Evolutionary conservation across 2,888 invertebrate genomes (phyloP).

Genomic region (Poecilobothrus nobilitatus): DNA sequence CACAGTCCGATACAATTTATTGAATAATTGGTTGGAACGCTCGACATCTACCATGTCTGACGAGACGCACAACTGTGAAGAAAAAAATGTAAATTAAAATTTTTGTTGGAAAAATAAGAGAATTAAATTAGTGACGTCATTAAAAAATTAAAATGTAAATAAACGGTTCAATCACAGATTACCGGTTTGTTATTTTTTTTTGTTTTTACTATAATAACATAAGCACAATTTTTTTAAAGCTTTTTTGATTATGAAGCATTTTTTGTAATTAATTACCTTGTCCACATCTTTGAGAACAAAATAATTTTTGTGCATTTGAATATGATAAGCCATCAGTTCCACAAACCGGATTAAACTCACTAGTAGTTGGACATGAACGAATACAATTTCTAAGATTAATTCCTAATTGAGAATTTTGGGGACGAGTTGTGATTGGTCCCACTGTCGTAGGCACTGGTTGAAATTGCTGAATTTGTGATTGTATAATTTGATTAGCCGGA

Average conservation of each 20-base stretch:
- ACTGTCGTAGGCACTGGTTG: not conserved
- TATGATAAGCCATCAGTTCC: constrained; percentile 21
- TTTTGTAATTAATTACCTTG: too few species aligned
- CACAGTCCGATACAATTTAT: too few species aligned
- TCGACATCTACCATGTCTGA: not conserved
- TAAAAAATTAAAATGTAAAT: too few species aligned
- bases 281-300: constrained; percentile 22
- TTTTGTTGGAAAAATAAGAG: not conserved
- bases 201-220: too few species aligned
- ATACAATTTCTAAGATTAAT: not conserved
- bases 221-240: too few species aligned
- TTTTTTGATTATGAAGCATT: too few species aligned
- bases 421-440: not conserved
- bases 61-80: not conserved
- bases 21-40: not conserved
- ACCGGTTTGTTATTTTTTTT: too few species aligned
- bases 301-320: constrained; percentile 19
- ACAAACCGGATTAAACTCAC: constrained; percentile 25
- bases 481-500: not conserved
- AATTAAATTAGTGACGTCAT: too few species aligned
- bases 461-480: not conserved
- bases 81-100: not conserved
- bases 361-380: constrained; percentile 20
- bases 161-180: too few species aligned
- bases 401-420: not conserved